A percentile compares a stretch with the other conserved stretches of the same genome.
Evolutionary conservation across 2,797 vertebrate genomes (phyloP).

Genomic region (Serranus cabrilla): DNA sequence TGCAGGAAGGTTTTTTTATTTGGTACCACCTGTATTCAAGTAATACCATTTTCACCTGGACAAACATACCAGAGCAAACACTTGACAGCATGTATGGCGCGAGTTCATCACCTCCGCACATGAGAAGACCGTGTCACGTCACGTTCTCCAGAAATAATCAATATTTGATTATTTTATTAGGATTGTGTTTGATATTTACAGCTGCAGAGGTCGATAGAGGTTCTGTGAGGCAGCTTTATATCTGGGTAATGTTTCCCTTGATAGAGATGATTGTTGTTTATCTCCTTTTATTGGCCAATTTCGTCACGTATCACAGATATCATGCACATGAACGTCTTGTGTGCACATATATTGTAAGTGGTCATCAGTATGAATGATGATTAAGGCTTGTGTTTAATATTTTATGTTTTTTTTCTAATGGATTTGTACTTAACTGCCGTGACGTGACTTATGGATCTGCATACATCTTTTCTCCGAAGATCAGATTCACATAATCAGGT

Average conservation of each 20-base stretch:
- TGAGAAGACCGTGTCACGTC: not conserved
- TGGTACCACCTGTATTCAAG: not conserved
- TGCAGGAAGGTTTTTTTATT: too few relatives aligned
- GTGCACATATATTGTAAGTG: not conserved
- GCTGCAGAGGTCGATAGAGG: constrained; percentile 47
- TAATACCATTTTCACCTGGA: constrained; percentile 6
- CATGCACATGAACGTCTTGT: not conserved
- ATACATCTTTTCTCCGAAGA: constrained; percentile 17
- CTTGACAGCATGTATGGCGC: not conserved
- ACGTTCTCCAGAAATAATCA: constrained; percentile 3
- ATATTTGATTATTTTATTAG: constrained; percentile 51
- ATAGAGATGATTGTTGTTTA: constrained; percentile 43
- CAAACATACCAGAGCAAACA: constrained; percentile 4
- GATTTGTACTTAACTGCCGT: constrained; percentile 42
- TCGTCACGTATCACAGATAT: constrained; percentile 22
- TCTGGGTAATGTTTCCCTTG: constrained; percentile 44
- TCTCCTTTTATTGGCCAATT: constrained; percentile 57
- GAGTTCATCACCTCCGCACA: not conserved
- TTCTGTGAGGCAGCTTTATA: constrained; percentile 21
- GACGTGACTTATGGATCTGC: constrained; percentile 33
- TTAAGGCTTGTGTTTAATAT: constrained; percentile 50
- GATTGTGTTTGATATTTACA: constrained; percentile 42
- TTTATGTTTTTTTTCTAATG: constrained; percentile 62
- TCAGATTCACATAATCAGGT: not conserved
- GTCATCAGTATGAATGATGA: constrained; percentile 23